These are phyloP conservation scores for Batillaria attramentaria DNA, from an alignment of 1,140 invertebrate species.

Conservation along the genomic window DNA sequence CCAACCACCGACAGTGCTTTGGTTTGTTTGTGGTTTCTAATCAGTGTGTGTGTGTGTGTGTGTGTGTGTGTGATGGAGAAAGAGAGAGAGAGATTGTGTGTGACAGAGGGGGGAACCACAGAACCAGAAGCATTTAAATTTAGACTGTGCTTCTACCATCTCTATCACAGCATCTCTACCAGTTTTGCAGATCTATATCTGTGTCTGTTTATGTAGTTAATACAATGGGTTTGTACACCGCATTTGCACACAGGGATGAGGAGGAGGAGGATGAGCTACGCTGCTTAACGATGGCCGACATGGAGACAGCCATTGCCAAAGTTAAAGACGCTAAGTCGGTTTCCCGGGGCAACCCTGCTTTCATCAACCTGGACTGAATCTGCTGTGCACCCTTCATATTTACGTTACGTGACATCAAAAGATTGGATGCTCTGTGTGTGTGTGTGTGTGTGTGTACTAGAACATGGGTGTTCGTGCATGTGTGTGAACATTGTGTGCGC, in stretches of 20 bases:
- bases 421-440: too few species aligned
- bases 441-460: too few species aligned
- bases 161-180: not conserved
- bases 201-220: too few species aligned
- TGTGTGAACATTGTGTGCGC: too few species aligned
- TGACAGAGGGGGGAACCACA: not conserved
- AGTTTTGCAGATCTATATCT: not conserved
- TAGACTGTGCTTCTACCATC: not conserved
- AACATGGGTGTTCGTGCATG: too few species aligned
- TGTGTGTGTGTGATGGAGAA: not conserved
- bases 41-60: not conserved
- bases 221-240: too few species aligned
- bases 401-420: too few species aligned
- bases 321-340: conserved; percentile 48
- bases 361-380: conserved; percentile 29
- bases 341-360: not conserved
- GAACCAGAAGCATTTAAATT: not conserved
- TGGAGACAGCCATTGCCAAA: conserved; percentile 49
- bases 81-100: not conserved
- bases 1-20: not conserved
- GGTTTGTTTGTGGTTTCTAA: not conserved
- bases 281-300: conserved; percentile 45
- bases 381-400: too few species aligned
- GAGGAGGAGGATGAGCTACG: conserved; percentile 34
- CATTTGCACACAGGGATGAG: conserved; percentile 13